Percentiles rank a stretch among this genome's conserved stretches.
phyloP scores from a whole-genome alignment of 2,113 vertebrate species.

The Gnathochromis pfefferi region DNA sequence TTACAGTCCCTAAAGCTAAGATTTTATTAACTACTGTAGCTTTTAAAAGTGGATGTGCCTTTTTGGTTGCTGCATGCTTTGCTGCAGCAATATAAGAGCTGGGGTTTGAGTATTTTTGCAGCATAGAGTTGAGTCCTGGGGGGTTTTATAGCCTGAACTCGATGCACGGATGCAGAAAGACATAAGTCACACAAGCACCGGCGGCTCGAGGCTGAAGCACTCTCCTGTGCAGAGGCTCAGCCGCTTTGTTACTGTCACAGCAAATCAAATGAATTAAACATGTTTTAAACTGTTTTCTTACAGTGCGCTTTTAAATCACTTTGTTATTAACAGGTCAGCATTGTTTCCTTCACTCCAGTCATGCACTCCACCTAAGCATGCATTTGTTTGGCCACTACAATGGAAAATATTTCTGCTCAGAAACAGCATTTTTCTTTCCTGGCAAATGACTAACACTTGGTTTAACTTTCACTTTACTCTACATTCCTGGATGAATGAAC shows the following conservation, averaged over 20 bases:
- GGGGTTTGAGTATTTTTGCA: background rate
- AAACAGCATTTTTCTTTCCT: background rate
- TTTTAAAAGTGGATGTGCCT: background rate
- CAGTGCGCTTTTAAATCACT: background rate
- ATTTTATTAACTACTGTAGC: background rate
- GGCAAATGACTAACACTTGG: background rate
- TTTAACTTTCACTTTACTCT: background rate
- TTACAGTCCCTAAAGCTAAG: background rate
- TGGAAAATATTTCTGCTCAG: background rate
- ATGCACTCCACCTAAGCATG: background rate
- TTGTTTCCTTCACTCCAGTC: background rate
- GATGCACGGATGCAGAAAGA: constrained; percentile 7
- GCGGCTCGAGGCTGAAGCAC: background rate
- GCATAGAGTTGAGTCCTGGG: background rate
- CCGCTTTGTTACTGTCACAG: background rate
- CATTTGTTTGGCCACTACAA: background rate
- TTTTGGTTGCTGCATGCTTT: background rate
- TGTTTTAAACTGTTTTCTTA: constrained; percentile 6
- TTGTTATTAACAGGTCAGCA: background rate
- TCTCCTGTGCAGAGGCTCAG: background rate
- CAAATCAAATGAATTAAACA: constrained; percentile 36
- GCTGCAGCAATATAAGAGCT: background rate
- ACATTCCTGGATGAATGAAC: background rate
- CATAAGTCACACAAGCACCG: background rate
- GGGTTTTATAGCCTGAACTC: background rate